These are phyloP conservation scores for Hetaerina titia DNA, from an alignment of 2,888 invertebrate species.

Conservation along the genomic window DNA sequence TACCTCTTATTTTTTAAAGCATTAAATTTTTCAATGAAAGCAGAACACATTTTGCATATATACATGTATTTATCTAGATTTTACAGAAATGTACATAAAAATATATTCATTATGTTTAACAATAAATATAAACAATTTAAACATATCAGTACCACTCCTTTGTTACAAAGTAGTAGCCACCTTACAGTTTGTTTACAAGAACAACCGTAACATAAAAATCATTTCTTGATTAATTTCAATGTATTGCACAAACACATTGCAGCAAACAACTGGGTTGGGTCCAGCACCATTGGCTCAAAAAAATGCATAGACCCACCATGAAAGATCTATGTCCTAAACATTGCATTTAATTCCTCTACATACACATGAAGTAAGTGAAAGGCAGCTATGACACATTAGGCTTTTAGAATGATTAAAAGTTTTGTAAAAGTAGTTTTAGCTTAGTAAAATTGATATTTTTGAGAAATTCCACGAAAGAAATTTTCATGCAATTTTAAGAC, in stretches of 20 bases:
- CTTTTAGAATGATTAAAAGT: too few species aligned
- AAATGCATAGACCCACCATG: too few species aligned
- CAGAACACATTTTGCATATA: background rate
- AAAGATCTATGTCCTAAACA: too few species aligned
- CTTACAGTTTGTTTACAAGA: background rate
- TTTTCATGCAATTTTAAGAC: too few species aligned
- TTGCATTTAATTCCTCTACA: too few species aligned
- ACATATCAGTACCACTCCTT: background rate
- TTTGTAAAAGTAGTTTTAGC: too few species aligned
- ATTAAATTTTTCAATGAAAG: background rate
- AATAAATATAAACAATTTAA: background rate
- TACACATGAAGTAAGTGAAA: too few species aligned
- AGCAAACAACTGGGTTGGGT: background rate
- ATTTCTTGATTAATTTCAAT: background rate
- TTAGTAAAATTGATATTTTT: too few species aligned
- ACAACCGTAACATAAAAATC: background rate
- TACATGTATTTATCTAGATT: background rate
- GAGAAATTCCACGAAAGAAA: too few species aligned
- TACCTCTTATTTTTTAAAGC: too few species aligned
- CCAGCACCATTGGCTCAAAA: background rate
- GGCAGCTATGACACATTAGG: too few species aligned
- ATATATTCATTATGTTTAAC: background rate
- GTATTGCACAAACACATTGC: background rate
- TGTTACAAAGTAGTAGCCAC: background rate
- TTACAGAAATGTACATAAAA: background rate